These are phyloP conservation scores for Trematomus loennbergii DNA, from an alignment of 2,113 vertebrate genomes.

Conservation along the genomic window DNA sequence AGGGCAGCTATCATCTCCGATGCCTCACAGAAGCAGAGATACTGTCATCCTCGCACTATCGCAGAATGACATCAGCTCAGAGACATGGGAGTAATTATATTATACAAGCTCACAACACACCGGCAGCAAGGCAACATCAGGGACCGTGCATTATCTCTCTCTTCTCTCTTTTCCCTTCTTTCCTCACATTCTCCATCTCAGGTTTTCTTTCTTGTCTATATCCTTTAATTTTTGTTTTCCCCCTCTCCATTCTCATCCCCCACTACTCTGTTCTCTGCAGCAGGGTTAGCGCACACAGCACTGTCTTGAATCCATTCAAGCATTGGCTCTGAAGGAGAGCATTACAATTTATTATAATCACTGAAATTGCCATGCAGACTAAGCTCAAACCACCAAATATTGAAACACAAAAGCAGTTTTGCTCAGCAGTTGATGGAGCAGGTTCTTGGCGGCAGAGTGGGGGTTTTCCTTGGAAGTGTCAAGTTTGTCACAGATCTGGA, in stretches of 20 bases:
- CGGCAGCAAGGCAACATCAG: slow-evolving; percentile 69
- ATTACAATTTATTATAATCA: slow-evolving; percentile 79
- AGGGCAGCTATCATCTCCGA: slow-evolving; percentile 80
- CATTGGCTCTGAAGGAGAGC: slow-evolving; percentile 71
- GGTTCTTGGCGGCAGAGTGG: slow-evolving; percentile 1
- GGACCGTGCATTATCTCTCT: slow-evolving; percentile 27
- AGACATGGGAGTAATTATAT: slow-evolving; percentile 84
- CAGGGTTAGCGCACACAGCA: slow-evolving; percentile 16
- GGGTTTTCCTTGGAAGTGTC: slow-evolving; percentile 3
- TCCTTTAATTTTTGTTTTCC: slow-evolving; percentile 13
- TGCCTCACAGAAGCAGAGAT: slow-evolving; percentile 79
- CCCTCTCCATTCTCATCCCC: slow-evolving; percentile 1
- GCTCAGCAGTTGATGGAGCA: slow-evolving; percentile 29
- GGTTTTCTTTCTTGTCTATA: background rate
- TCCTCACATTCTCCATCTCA: slow-evolving; percentile 26
- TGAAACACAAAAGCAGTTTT: slow-evolving; percentile 53
- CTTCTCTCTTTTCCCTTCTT: background rate
- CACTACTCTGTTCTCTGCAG: slow-evolving; percentile 33
- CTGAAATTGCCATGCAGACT: slow-evolving; percentile 72
- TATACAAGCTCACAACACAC: slow-evolving; percentile 81
- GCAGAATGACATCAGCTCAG: slow-evolving; percentile 79
- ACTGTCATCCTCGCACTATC: slow-evolving; percentile 72
- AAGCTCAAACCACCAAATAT: slow-evolving; percentile 68
- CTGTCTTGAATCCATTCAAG: slow-evolving; percentile 67
- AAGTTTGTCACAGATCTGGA: slow-evolving; percentile 21